A percentile compares a stretch with the other conserved stretches of the same genome.
Conservation (phyloP, 2,888 invertebrate species). For the Carpatolechia fugitivella region DNA sequence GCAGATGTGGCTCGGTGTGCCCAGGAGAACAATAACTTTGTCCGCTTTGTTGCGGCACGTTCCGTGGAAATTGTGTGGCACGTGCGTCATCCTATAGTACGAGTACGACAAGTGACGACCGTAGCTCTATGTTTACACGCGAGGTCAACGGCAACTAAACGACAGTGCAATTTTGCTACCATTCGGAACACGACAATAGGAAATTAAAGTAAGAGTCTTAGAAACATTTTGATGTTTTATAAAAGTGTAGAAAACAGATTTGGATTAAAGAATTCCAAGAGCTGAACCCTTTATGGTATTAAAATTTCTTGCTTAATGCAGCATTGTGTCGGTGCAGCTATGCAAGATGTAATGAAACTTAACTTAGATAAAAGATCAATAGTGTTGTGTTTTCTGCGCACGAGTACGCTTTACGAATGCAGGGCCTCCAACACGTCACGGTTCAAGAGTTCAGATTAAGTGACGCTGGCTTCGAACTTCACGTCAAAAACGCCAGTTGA, state of each 20-base stretch:
- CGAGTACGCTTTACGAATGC: neutral
- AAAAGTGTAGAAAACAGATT: neutral
- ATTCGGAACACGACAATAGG: constrained; percentile 17
- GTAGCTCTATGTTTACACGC: constrained; percentile 22
- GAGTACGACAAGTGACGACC: neutral
- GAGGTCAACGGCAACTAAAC: constrained; percentile 31
- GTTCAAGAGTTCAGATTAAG: neutral
- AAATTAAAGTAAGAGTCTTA: constrained; percentile 30
- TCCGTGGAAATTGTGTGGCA: constrained; percentile 50
- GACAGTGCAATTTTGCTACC: constrained; percentile 33
- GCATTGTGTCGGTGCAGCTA: no score
- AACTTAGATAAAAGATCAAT: no score
- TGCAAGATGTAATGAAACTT: no score
- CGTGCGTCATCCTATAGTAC: constrained; percentile 40
- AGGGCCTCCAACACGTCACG: neutral
- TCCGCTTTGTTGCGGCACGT: constrained; percentile 53
- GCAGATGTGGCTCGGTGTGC: constrained; percentile 42
- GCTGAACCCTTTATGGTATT: no score
- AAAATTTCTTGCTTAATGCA: no score
- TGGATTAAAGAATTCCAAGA: neutral
- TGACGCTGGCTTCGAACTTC: neutral
- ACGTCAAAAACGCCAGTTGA: neutral
- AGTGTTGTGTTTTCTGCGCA: no score
- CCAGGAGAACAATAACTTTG: constrained; percentile 54
- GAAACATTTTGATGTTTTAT: neutral